Evolutionary conservation across 2,113 vertebrate genomes (phyloP), one percentile per base, ranked within the genome.

Genomic region (Ploceus nigricollis): DNA sequence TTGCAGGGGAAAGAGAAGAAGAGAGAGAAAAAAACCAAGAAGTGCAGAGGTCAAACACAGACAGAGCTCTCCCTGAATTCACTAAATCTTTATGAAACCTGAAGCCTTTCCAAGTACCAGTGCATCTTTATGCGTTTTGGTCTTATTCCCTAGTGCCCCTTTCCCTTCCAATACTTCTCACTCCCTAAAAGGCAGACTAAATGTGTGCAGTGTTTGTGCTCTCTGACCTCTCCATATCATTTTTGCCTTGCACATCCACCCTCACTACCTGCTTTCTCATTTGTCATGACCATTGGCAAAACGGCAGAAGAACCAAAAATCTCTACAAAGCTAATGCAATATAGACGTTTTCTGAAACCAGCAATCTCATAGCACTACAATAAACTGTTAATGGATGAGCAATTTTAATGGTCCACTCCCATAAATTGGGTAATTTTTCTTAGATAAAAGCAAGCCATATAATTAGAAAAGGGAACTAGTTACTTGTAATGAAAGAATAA

Each of bases 381-480:
- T 40, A 60, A 91, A 73, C 37, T 82, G 33, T 48, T 91, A 92
- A 88, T 12, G 61, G 81, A 88, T 90, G 87, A 93, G 25, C 2
- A 33, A 73, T 13, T 82, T 75, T 85, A 94, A 96, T 58, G 35
- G 70, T 60, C 68, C 58, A n/a, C 57, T 85, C 63, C 22, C 28
- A 73, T 70, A 71, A 83, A 91, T 6, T 47, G 56, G 54, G 56
- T 79, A 45, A 94, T 93, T 92, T 90, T 90, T 95, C 69, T 89
- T 73, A 72, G 82, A 91, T 69, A 94, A 94, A 96, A 96, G 66
- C 53, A 90, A 93, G 71, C 50, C 27, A 54, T 80, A 66, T 93
- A 94, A 96, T 97, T 95, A 93, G 87, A 95, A 94, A 95, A 90
- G 86, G 61, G 91, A 93, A 85, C 82, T 60, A 84, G 78, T 85